Evolutionary conservation across 2,888 invertebrate species (phyloP).

Genomic region (Drosophila mettleri): DNA sequence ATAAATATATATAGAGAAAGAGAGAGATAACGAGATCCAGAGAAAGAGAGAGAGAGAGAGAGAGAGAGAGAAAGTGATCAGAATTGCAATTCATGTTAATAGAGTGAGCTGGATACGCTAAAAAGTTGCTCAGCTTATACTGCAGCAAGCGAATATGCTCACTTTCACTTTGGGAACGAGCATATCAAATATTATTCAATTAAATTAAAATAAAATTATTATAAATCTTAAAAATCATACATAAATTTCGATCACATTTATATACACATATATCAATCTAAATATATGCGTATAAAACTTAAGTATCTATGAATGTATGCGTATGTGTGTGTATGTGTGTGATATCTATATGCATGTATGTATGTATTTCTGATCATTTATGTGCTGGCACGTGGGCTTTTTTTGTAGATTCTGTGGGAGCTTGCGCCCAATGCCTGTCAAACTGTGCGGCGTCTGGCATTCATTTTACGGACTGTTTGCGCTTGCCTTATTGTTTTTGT

Average conservation of each 20-base stretch:
- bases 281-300: neutral
- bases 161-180: neutral
- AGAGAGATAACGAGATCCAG: too few species aligned
- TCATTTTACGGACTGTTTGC: constrained; percentile 55
- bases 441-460: constrained; percentile 44
- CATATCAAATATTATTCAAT: neutral
- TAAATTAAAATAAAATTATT: neutral
- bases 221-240: neutral
- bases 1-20: neutral
- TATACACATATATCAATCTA: neutral
- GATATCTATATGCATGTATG: too few species aligned
- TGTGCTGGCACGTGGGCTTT: constrained; percentile 44
- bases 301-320: neutral
- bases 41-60: too few species aligned
- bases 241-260: neutral
- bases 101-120: neutral
- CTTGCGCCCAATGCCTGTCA: constrained; percentile 39
- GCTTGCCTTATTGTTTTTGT: constrained; percentile 33
- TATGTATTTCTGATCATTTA: neutral
- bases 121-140: neutral
- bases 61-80: too few species aligned
- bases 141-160: neutral
- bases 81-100: neutral
- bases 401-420: constrained; percentile 41
- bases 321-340: neutral